phyloP scores from a whole-genome alignment of 2,113 vertebrate genomes.

The Microtus montanus region DNA sequence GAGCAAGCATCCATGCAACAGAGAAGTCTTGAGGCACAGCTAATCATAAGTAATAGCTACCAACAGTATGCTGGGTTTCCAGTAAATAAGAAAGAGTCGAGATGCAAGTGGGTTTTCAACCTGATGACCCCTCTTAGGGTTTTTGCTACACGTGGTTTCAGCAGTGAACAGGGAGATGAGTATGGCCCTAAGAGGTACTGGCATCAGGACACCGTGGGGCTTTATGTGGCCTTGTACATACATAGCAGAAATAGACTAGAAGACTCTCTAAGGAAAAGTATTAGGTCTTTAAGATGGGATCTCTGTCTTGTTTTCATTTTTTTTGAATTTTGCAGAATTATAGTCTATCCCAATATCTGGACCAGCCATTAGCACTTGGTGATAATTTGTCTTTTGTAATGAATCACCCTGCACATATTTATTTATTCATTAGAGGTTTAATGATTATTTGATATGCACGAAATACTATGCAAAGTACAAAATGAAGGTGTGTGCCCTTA shows the following conservation, averaged over 20 bases:
- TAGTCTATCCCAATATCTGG: background rate
- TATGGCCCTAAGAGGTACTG: background rate
- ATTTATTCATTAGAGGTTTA: conserved; percentile 58
- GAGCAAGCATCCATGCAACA: background rate
- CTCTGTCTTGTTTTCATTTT: background rate
- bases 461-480: background rate
- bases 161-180: background rate
- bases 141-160: background rate
- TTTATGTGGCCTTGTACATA: background rate
- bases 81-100: conserved; percentile 56
- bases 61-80: conserved; percentile 24
- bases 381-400: conserved; percentile 28
- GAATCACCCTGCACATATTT: conserved; percentile 9
- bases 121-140: background rate
- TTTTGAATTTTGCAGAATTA: background rate
- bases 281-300: fast-evolving
- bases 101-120: background rate
- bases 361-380: background rate
- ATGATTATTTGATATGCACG: conserved; percentile 55
- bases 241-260: background rate
- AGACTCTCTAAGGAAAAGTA: background rate
- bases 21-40: conserved; percentile 41
- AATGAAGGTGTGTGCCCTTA: conserved; percentile 1
- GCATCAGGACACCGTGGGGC: background rate
- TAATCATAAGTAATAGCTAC: conserved; percentile 52